A percentile compares a stretch with the other conserved stretches of the same genome.
phyloP scores from a whole-genome alignment of 2,888 invertebrate genomes.

The Ephialtes manifestator region DNA sequence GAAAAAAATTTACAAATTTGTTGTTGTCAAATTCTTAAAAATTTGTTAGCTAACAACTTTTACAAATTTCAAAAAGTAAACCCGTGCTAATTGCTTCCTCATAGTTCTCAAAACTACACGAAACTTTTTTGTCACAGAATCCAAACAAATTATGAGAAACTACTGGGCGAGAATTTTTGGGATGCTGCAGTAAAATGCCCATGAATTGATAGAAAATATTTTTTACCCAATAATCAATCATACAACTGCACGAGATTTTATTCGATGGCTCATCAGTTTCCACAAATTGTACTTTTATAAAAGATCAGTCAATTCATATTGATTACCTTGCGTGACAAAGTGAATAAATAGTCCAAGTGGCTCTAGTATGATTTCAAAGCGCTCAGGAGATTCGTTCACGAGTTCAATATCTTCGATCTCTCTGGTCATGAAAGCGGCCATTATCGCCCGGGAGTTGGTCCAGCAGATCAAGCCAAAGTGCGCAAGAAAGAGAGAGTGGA shows the following conservation, averaged over 20 bases:
- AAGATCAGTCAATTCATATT: background rate
- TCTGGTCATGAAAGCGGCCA: background rate
- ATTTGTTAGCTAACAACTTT: too few relatives aligned
- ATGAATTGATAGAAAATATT: background rate
- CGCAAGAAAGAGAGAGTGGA: conserved; percentile 6
- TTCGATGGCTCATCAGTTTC: background rate
- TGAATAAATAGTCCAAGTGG: conserved; percentile 4
- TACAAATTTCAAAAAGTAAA: too few relatives aligned
- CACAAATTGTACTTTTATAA: background rate
- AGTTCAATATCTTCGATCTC: conserved; percentile 1
- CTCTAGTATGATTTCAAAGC: background rate
- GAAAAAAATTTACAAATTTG: too few relatives aligned
- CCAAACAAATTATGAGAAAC: too few relatives aligned
- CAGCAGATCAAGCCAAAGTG: background rate
- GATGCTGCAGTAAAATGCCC: too few relatives aligned
- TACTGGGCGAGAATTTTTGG: too few relatives aligned
- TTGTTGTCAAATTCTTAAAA: too few relatives aligned
- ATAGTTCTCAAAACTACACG: too few relatives aligned
- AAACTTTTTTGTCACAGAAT: too few relatives aligned
- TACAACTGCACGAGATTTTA: background rate
- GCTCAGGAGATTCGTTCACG: background rate
- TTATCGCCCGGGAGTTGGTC: conserved; percentile 18
- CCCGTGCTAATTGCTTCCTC: too few relatives aligned
- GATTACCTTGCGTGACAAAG: background rate
- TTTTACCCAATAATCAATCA: too few relatives aligned